Percentiles rank a stretch among this genome's conserved stretches.
Evolutionary conservation across 2,888 invertebrate genomes (phyloP).

Genomic region (Habroteleia sp.): DNA sequence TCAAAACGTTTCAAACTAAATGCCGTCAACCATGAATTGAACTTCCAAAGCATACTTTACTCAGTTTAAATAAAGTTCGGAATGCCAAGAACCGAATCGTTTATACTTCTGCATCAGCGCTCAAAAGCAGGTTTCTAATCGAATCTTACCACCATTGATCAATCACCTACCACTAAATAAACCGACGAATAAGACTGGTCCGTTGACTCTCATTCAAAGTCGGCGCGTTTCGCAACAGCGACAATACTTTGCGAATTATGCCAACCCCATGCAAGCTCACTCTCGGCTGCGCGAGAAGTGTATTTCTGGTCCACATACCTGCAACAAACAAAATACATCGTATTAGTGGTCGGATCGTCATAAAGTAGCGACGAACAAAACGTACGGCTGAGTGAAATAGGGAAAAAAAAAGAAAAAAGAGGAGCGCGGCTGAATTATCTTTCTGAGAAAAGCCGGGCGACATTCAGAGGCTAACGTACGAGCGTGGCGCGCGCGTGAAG

Average conservation of each 20-base stretch:
- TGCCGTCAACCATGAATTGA: no score
- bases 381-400: slow-evolving; percentile 2
- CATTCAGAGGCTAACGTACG: slow-evolving; percentile 51
- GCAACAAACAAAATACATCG: slow-evolving; percentile 34
- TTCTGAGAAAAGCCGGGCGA: slow-evolving; percentile 53
- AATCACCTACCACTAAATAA: no score
- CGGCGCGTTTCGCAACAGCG: slow-evolving; percentile 13
- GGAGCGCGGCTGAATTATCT: slow-evolving; percentile 48
- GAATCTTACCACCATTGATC: no score
- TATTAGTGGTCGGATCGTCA: slow-evolving; percentile 28
- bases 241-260: slow-evolving; percentile 17
- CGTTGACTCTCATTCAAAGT: slow-evolving; percentile 10
- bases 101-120: no score
- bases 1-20: no score
- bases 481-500: slow-evolving; percentile 41
- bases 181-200: no score
- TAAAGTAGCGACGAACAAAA: slow-evolving; percentile 24
- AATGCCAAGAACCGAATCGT: no score
- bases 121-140: no score
- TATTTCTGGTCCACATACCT: slow-evolving; percentile 29
- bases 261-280: not conserved
- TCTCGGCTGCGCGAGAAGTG: not conserved
- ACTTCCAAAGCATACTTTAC: no score
- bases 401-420: not conserved
- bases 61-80: no score